phyloP scores from a whole-genome alignment of 35 echinoderm and acorn worm genomes.

The Holothuria glaberrima region DNA sequence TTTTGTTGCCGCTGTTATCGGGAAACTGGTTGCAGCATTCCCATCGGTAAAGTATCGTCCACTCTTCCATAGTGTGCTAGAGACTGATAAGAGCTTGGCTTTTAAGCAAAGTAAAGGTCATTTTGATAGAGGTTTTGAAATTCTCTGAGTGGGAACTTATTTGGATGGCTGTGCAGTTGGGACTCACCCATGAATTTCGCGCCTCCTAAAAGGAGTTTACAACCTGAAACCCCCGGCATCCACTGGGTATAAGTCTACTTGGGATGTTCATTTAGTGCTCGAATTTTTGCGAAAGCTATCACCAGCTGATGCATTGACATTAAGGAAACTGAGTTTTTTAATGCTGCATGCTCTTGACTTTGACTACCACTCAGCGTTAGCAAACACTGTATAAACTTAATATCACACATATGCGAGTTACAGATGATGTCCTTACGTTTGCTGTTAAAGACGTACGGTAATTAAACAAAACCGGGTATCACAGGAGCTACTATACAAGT shows the following conservation, averaged over 20 bases:
- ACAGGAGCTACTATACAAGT: neutral
- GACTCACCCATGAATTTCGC: constrained; percentile 24
- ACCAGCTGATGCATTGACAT: neutral
- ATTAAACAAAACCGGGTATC: neutral
- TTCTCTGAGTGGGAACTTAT: neutral
- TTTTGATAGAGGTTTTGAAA: too few species aligned
- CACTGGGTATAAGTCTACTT: neutral
- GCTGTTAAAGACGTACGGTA: too few species aligned
- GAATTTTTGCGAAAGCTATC: constrained; percentile 5
- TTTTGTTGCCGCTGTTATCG: constrained; percentile 1
- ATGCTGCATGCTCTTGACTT: constrained; percentile 26
- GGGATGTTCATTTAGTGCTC: constrained; percentile 35
- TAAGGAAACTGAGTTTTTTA: constrained; percentile 19
- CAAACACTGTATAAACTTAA: constrained; percentile 42
- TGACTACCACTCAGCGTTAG: constrained; percentile 21
- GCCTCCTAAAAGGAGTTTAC: constrained; percentile 46
- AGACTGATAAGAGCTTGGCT: too few species aligned
- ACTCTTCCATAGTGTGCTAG: too few species aligned
- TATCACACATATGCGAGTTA: neutral
- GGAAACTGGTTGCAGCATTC: neutral
- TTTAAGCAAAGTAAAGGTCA: too few species aligned
- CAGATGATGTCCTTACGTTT: neutral
- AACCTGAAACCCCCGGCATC: constrained; percentile 39
- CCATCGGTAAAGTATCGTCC: neutral
- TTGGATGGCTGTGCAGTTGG: neutral